Conservation (phyloP, 2,888 invertebrate species). For the Schrankia costaestrigalis region DNA sequence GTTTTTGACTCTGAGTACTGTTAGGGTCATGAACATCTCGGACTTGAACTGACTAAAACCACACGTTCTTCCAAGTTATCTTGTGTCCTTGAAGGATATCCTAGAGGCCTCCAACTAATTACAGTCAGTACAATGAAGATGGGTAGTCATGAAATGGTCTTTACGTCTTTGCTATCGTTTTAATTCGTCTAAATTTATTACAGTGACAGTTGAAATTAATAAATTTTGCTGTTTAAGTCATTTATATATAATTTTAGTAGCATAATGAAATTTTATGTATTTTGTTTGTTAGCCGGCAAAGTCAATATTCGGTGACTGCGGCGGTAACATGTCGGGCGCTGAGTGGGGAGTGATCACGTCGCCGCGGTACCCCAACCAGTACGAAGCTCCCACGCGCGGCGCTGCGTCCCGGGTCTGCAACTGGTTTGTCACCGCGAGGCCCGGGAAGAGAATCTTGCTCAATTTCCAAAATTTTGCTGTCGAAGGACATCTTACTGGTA, state of each 20-base stretch:
- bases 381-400: conserved; percentile 89
- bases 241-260: background rate
- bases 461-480: conserved; percentile 95
- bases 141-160: too few species aligned
- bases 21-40: too few species aligned
- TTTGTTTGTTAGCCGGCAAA: conserved; percentile 82
- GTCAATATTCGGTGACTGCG: conserved; percentile 95
- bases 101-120: too few species aligned
- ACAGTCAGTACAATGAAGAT: too few species aligned
- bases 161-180: too few species aligned
- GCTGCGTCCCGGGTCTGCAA: conserved; percentile 95
- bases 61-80: too few species aligned
- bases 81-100: too few species aligned
- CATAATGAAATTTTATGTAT: background rate
- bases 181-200: too few species aligned
- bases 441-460: conserved; percentile 92
- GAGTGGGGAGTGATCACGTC: conserved; percentile 92
- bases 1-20: too few species aligned
- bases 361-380: conserved; percentile 94
- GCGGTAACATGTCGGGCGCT: conserved; percentile 92
- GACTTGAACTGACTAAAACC: too few species aligned
- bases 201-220: too few species aligned
- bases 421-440: conserved; percentile 95
- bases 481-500: conserved; percentile 94
- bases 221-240: too few species aligned